Percentiles rank a stretch among this genome's conserved stretches.
Evolutionary conservation across 2,888 invertebrate species (phyloP).

Genomic region (Galeopsomyia nigrocyanea): DNA sequence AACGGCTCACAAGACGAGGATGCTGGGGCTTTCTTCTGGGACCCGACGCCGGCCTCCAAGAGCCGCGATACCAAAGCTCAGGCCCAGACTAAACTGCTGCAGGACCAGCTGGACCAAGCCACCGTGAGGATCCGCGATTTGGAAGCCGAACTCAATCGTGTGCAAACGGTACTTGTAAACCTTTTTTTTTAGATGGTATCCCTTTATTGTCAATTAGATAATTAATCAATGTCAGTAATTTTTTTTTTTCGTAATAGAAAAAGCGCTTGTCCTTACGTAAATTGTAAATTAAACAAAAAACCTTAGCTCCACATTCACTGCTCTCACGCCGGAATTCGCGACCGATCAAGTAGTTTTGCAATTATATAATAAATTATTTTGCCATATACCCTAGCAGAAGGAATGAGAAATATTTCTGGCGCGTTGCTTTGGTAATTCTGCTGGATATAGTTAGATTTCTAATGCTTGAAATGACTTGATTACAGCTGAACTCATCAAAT

Average conservation of each 20-base stretch:
- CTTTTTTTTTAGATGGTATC: too few species aligned
- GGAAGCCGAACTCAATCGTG: slow-evolving; percentile 60
- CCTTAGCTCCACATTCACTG: too few species aligned
- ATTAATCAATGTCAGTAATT: too few species aligned
- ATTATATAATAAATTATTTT: too few species aligned
- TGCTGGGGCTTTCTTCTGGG: slow-evolving; percentile 64
- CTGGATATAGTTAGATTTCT: background rate
- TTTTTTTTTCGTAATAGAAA: too few species aligned
- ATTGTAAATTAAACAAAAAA: too few species aligned
- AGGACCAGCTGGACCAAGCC: slow-evolving; percentile 64
- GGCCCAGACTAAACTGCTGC: slow-evolving; percentile 55
- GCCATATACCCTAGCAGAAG: background rate
- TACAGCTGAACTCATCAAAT: slow-evolving; percentile 49
- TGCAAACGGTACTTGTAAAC: slow-evolving; percentile 54
- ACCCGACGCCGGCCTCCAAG: slow-evolving; percentile 56
- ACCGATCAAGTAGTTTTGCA: too few species aligned
- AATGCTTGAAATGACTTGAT: slow-evolving; percentile 25
- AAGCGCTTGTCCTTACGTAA: too few species aligned
- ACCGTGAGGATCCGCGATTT: slow-evolving; percentile 64
- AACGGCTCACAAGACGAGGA: slow-evolving; percentile 50
- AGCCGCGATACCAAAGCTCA: slow-evolving; percentile 52
- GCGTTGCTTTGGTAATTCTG: background rate
- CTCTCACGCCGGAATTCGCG: too few species aligned
- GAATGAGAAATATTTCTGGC: background rate
- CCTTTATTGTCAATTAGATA: too few species aligned